Percentiles rank a stretch among this genome's conserved stretches.
These are phyloP conservation scores for Cantharis rustica DNA, from an alignment of 2,888 invertebrate species.

Conservation along the genomic window DNA sequence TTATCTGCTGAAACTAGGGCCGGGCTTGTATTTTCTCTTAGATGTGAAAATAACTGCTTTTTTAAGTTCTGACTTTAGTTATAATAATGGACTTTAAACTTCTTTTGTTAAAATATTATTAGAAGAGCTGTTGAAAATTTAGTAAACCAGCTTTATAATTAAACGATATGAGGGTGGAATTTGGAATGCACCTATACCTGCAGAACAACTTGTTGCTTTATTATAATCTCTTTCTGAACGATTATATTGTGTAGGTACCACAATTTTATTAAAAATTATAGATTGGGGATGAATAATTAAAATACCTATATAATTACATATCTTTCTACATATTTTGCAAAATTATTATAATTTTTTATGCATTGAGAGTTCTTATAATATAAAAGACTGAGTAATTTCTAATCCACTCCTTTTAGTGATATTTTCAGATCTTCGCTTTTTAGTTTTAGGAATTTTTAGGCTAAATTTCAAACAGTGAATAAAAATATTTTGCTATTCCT, in stretches of 20 bases:
- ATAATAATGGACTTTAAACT: background rate
- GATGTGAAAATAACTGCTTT: conserved; percentile 11
- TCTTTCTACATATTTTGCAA: background rate
- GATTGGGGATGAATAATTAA: background rate
- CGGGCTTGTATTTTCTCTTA: conserved; percentile 7
- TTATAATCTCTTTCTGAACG: background rate
- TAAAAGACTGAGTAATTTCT: background rate
- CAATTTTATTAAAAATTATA: background rate
- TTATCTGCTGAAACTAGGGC: conserved; percentile 27
- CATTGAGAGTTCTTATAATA: no score
- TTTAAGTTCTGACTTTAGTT: background rate
- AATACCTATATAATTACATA: background rate
- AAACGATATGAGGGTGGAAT: background rate
- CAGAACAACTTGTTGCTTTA: background rate
- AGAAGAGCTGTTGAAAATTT: background rate
- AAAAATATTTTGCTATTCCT: background rate
- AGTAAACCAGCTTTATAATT: background rate
- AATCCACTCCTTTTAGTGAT: background rate
- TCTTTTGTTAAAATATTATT: background rate
- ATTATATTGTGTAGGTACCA: background rate
- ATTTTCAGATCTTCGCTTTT: background rate
- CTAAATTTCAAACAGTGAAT: background rate
- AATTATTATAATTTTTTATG: background rate
- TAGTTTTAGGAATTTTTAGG: background rate
- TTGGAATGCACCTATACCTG: background rate